Evolutionary conservation across 2,888 invertebrate genomes (phyloP).

Genomic region (Neoscelio sp.): DNA sequence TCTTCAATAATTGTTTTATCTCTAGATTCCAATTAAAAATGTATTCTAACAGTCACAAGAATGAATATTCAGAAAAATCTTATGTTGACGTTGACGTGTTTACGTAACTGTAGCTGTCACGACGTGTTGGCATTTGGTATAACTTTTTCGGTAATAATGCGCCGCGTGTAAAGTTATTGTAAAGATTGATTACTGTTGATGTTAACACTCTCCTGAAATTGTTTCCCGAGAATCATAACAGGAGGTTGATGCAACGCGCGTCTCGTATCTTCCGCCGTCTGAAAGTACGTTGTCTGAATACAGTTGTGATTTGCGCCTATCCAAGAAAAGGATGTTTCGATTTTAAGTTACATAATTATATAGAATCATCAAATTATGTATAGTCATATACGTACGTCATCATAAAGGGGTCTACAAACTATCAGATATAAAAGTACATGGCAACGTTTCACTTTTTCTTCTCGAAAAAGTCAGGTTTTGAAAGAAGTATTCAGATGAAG

Average conservation of each 20-base stretch:
- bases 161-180: slow-evolving; percentile 35
- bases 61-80: too few species aligned
- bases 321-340: slow-evolving; percentile 54
- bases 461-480: too few species aligned
- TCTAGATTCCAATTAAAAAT: too few species aligned
- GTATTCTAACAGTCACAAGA: too few species aligned
- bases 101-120: slow-evolving; percentile 28
- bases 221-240: slow-evolving; percentile 61
- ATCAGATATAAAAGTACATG: slow-evolving; percentile 39
- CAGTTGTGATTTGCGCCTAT: slow-evolving; percentile 49
- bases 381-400: slow-evolving; percentile 25
- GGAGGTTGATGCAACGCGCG: slow-evolving; percentile 52
- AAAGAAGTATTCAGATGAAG: slow-evolving; percentile 4
- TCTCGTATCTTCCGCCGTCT: background rate
- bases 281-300: slow-evolving; percentile 31
- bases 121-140: slow-evolving; percentile 38
- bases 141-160: slow-evolving; percentile 23
- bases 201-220: slow-evolving; percentile 59
- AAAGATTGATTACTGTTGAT: slow-evolving; percentile 59
- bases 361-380: slow-evolving; percentile 45
- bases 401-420: slow-evolving; percentile 12
- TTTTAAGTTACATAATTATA: slow-evolving; percentile 54
- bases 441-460: slow-evolving; percentile 53
- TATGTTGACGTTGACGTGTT: too few species aligned
- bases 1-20: too few species aligned